Percentiles rank a stretch among this genome's conserved stretches.
Evolutionary conservation across 2,888 invertebrate genomes (phyloP).

Genomic region (Aphodius granarius): DNA sequence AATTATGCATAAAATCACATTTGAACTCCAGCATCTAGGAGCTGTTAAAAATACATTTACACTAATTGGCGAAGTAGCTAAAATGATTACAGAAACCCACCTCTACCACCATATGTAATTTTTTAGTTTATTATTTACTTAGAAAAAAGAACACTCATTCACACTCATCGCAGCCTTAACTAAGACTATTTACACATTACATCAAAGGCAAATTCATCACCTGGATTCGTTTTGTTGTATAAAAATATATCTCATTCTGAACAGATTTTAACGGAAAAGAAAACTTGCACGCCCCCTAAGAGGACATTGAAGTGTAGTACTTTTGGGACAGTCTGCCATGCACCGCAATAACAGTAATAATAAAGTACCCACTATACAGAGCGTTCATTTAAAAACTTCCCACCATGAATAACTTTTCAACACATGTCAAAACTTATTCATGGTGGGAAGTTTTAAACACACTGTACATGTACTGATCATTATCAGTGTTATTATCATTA

Average conservation of each 20-base stretch:
- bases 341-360: background rate
- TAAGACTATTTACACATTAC: conserved; percentile 42
- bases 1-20: conserved; percentile 34
- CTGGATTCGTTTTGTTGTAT: conserved; percentile 39
- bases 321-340: background rate
- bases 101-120: conserved; percentile 41
- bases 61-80: conserved; percentile 37
- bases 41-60: conserved; percentile 27
- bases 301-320: background rate
- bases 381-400: too few species aligned
- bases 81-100: conserved; percentile 37
- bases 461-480: background rate
- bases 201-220: conserved; percentile 54
- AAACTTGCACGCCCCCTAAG: background rate
- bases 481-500: background rate
- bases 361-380: background rate
- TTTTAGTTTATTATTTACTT: conserved; percentile 3
- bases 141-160: conserved; percentile 22
- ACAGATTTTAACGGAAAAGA: conserved; percentile 8
- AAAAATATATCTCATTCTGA: conserved; percentile 34
- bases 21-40: conserved; percentile 34
- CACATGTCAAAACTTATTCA: too few species aligned
- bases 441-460: too few species aligned
- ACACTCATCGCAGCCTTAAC: conserved; percentile 41
- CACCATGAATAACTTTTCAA: too few species aligned